Conservation (phyloP, 2,888 invertebrate species). For the Drosophila dives region DNA sequence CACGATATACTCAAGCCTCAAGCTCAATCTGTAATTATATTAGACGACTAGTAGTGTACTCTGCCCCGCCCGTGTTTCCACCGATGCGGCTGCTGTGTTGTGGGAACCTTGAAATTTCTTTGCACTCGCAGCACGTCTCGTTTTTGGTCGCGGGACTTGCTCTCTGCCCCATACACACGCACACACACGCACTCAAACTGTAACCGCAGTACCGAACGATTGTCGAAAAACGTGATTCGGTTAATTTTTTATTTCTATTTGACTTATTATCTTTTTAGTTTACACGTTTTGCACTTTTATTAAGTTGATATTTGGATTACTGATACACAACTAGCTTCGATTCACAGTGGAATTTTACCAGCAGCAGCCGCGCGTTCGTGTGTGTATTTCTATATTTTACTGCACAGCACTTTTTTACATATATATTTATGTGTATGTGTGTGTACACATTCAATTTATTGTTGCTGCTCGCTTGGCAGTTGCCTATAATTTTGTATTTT, state of each 20-base stretch:
- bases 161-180: slow-evolving; percentile 25
- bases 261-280: slow-evolving; percentile 22
- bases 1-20: slow-evolving; percentile 24
- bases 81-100: slow-evolving; percentile 29
- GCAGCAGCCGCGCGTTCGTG: slow-evolving; percentile 47
- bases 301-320: slow-evolving; percentile 63
- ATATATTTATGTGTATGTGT: slow-evolving; percentile 28
- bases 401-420: slow-evolving; percentile 45
- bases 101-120: slow-evolving; percentile 67
- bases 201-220: slow-evolving; percentile 29
- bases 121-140: slow-evolving; percentile 48
- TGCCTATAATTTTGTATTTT: slow-evolving; percentile 49
- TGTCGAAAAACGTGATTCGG: slow-evolving; percentile 74
- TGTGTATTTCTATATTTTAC: slow-evolving; percentile 39
- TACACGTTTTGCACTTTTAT: slow-evolving; percentile 67
- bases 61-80: slow-evolving; percentile 22
- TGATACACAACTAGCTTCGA: slow-evolving; percentile 74
- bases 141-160: slow-evolving; percentile 45
- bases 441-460: slow-evolving; percentile 57
- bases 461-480: slow-evolving; percentile 52
- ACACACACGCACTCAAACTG: slow-evolving; percentile 17
- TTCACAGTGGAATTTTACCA: slow-evolving; percentile 79
- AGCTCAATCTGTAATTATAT: slow-evolving; percentile 21
- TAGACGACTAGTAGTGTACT: slow-evolving; percentile 7
- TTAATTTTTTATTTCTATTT: slow-evolving; percentile 21